Percentiles rank a stretch among this genome's conserved stretches.
Evolutionary conservation across 2,888 invertebrate species (phyloP).

Genomic region (Siphonodentalium dalli): DNA sequence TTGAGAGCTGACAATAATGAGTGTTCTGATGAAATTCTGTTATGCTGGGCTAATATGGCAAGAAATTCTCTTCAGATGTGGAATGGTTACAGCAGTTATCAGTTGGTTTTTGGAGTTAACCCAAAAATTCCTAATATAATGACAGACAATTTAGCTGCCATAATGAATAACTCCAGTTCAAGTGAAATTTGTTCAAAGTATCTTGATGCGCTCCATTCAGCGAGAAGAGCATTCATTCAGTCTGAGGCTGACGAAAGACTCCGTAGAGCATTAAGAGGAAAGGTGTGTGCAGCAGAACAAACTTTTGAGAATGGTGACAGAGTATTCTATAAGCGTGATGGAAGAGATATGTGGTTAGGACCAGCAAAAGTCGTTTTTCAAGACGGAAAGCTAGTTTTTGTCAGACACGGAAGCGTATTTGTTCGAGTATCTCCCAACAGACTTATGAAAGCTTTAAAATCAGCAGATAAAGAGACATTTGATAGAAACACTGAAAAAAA

Average conservation of each 20-base stretch:
- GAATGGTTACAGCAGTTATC: too few relatives aligned
- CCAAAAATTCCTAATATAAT: conserved; percentile 21
- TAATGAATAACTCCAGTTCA: too few relatives aligned
- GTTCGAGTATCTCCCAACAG: conserved; percentile 35
- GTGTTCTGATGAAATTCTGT: conserved; percentile 6
- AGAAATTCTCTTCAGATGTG: conserved; percentile 26
- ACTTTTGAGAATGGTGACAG: conserved; percentile 30
- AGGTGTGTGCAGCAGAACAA: conserved; percentile 32
- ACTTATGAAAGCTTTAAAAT: conserved; percentile 22
- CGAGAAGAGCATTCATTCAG: conserved; percentile 27
- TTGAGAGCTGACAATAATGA: conserved; percentile 14
- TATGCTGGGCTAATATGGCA: too few relatives aligned
- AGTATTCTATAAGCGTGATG: conserved; percentile 34
- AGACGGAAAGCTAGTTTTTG: conserved; percentile 38
- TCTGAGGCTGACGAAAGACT: conserved; percentile 33
- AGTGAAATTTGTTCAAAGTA: conserved; percentile 25
- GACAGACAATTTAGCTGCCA: conserved; percentile 17
- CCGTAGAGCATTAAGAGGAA: conserved; percentile 27
- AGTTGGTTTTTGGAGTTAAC: conserved; percentile 23
- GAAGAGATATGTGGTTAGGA: conserved; percentile 26
- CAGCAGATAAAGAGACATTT: too few relatives aligned
- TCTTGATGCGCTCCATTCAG: conserved; percentile 23
- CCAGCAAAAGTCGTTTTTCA: conserved; percentile 39
- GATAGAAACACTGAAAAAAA: too few relatives aligned
- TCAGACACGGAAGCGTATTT: conserved; percentile 34